Conservation (phyloP, 2,888 invertebrate species). For the Cephus spinipes region DNA sequence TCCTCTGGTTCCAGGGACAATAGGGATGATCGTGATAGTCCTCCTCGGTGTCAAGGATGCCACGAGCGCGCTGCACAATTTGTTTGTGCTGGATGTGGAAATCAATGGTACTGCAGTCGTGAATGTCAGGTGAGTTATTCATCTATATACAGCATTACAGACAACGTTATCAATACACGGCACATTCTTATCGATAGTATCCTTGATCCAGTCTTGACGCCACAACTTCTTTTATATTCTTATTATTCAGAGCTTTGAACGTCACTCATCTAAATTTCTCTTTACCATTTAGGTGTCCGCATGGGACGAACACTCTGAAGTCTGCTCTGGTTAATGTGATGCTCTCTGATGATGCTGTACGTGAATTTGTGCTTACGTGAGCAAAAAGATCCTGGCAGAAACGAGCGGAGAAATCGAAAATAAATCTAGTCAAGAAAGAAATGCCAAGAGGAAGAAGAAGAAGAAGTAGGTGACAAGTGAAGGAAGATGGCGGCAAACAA, state of each 20-base stretch:
- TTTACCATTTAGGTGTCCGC: conserved; percentile 77
- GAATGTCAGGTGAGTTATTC: conserved; percentile 83
- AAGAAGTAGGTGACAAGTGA: conserved; percentile 19
- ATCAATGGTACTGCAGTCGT: conserved; percentile 95
- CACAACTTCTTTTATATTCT: neutral
- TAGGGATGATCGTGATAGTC: conserved; percentile 65
- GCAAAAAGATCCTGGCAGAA: neutral
- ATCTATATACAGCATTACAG: neutral
- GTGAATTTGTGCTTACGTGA: neutral
- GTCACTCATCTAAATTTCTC: neutral
- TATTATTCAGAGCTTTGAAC: neutral
- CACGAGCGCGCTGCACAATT: conserved; percentile 84
- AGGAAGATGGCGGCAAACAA: conserved; percentile 12
- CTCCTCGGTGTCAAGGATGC: conserved; percentile 89
- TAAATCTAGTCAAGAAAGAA: conserved; percentile 63
- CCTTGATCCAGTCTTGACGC: neutral
- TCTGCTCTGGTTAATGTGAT: conserved; percentile 78
- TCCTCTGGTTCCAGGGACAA: conserved; percentile 52
- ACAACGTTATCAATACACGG: neutral
- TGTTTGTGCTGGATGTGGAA: conserved; percentile 90
- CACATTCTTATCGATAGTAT: neutral
- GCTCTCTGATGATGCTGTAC: neutral
- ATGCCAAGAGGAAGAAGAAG: conserved; percentile 18
- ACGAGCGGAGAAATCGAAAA: conserved; percentile 42
- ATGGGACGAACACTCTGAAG: conserved; percentile 90